phyloP scores from a whole-genome alignment of 2,888 invertebrate species.

The Pedicia rivosa region DNA sequence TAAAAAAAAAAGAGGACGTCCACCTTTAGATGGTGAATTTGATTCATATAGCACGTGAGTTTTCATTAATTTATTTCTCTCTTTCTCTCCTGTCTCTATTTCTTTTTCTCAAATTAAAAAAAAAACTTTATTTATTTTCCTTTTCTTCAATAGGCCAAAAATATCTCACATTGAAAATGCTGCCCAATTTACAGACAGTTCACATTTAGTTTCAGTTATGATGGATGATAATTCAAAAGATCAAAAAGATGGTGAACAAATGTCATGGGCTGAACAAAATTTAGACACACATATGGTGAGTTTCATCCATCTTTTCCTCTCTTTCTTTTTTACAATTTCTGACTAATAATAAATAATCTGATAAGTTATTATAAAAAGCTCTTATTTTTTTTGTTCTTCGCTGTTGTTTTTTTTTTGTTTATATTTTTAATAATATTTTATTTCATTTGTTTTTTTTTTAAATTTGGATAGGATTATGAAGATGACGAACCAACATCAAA shows the following conservation, averaged over 20 bases:
- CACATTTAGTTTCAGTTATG: slow-evolving; percentile 8
- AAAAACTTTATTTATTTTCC: not conserved
- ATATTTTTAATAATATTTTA: no score
- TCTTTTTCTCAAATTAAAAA: not conserved
- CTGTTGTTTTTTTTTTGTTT: no score
- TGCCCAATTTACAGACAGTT: slow-evolving; percentile 4
- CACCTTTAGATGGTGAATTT: slow-evolving; percentile 42
- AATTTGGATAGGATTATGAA: no score
- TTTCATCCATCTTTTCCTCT: no score
- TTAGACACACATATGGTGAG: slow-evolving; percentile 6
- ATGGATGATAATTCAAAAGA: slow-evolving; percentile 9
- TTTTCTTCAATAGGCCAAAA: slow-evolving; percentile 5
- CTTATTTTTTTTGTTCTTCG: no score
- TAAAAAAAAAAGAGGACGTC: slow-evolving; percentile 48
- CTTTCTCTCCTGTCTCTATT: not conserved
- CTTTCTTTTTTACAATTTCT: no score
- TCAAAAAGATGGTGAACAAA: slow-evolving; percentile 3
- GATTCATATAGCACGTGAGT: slow-evolving; percentile 28
- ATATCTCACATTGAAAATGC: not conserved
- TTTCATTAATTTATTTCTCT: not conserved
- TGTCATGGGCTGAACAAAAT: slow-evolving; percentile 9
- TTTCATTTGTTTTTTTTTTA: no score
- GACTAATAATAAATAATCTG: no score
- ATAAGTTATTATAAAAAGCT: no score
- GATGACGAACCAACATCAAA: slow-evolving; percentile 3